Percentiles rank a stretch among this genome's conserved stretches.
phyloP scores from a whole-genome alignment of 2,888 invertebrate genomes.

The Pseudeuparius sepicola region DNA sequence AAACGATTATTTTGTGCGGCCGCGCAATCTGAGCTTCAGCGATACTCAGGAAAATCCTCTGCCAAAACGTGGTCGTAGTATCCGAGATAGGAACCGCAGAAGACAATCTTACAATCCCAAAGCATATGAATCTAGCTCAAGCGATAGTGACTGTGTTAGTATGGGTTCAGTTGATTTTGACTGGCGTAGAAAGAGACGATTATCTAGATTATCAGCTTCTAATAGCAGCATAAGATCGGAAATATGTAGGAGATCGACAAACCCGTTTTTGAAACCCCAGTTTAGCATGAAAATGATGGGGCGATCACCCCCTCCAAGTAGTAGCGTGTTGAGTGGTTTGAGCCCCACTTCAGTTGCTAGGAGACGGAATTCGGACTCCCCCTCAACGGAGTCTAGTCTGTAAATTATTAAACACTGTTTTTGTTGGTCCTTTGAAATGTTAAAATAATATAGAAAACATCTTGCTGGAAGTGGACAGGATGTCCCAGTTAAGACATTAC shows the following conservation, averaged over 20 bases:
- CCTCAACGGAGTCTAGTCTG: constrained; percentile 37
- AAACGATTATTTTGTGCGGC: constrained; percentile 19
- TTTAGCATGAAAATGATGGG: constrained; percentile 36
- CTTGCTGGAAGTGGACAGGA: too few species aligned
- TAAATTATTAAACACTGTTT: constrained; percentile 26
- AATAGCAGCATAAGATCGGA: constrained; percentile 39
- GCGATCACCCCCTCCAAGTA: constrained; percentile 46
- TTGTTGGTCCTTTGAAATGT: too few species aligned
- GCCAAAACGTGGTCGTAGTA: constrained; percentile 37
- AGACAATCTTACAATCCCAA: constrained; percentile 50
- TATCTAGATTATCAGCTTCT: constrained; percentile 35
- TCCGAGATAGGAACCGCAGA: constrained; percentile 45
- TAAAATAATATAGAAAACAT: too few species aligned
- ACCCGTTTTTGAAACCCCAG: constrained; percentile 38
- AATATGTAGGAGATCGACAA: constrained; percentile 32
- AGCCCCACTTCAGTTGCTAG: constrained; percentile 43
- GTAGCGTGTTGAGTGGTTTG: constrained; percentile 45
- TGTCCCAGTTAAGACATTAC: too few species aligned
- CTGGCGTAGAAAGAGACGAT: constrained; percentile 35
- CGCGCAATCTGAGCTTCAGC: constrained; percentile 31
- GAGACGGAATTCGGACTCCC: constrained; percentile 31
- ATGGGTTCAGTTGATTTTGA: constrained; percentile 39
- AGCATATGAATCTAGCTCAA: constrained; percentile 45
- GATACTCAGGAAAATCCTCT: constrained; percentile 32
- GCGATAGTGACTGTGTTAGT: constrained; percentile 41